These are phyloP conservation scores for Drosophila persimilis DNA, from an alignment of 1,140 invertebrate genomes.

Conservation along the genomic window DNA sequence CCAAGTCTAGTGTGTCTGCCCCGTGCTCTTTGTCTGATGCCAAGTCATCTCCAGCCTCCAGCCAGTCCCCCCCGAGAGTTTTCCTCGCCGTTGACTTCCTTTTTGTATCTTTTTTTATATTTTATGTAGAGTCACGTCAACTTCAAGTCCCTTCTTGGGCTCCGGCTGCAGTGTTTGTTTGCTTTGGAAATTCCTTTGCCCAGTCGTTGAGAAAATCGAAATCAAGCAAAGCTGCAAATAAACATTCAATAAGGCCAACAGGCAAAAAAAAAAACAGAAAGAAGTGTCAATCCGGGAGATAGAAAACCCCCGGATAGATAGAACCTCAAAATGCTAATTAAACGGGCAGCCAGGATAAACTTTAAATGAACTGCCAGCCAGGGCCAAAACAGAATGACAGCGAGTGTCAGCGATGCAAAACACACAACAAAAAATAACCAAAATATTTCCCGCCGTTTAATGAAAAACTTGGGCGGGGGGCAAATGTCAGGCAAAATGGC, in stretches of 20 bases:
- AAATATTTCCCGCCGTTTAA: slow-evolving; percentile 48
- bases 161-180: slow-evolving; percentile 61
- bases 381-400: slow-evolving; percentile 51
- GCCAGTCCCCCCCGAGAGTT: not conserved
- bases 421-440: slow-evolving; percentile 21
- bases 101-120: slow-evolving; percentile 3
- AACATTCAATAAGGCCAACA: slow-evolving; percentile 68
- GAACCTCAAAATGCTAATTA: slow-evolving; percentile 62
- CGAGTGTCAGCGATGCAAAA: slow-evolving; percentile 46
- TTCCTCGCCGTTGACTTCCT: slow-evolving; percentile 14
- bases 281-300: slow-evolving; percentile 65
- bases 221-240: slow-evolving; percentile 77
- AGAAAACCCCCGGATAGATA: slow-evolving; percentile 18
- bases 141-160: not conserved
- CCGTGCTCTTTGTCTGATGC: slow-evolving; percentile 15
- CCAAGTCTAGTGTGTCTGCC: not conserved
- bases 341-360: slow-evolving; percentile 54
- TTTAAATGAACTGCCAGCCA: slow-evolving; percentile 77
- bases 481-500: slow-evolving; percentile 62
- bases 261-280: not conserved
- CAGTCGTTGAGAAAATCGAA: slow-evolving; percentile 69
- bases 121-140: slow-evolving; percentile 4
- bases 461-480: slow-evolving; percentile 71
- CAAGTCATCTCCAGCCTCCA: slow-evolving; percentile 24
- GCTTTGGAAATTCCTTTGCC: slow-evolving; percentile 73